Evolutionary conservation across 92 coral and sea anemone species (phyloP), one percentile per base, ranked within the genome.

Genomic region (Palythoa grandiflora): DNA sequence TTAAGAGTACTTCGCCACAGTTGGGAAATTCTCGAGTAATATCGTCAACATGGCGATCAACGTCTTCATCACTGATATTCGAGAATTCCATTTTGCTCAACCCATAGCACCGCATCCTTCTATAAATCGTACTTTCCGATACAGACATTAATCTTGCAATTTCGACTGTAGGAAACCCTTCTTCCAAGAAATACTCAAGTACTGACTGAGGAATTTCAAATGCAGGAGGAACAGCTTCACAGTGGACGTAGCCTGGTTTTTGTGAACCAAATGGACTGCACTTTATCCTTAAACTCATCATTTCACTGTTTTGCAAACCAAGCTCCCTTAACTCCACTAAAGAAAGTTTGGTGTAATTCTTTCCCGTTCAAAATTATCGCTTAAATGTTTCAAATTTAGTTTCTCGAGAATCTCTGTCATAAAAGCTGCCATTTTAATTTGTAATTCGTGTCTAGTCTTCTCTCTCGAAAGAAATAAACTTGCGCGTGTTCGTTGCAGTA

Each of bases 181-280:
- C 92, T 61, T 91, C 87, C 51, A 85, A 65, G 73, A 75, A 87
- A 92, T 61, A 44, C 83, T 85, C 90, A 35, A 91, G 84, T 28
- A 93, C 89, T 15, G 87, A 85, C 90, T 84, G 91, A 40, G 92
- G 95, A 70, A 93, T 87, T 47, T 72, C 75, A 88, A 90, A 93
- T 87, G 68, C 39, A 38, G 95, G 91, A 66, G 90, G 86, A 53
- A 91, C 90, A 84, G 74, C 74, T 70, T 70, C 74, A 70, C 74
- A 44, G 74, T 70, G 44, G 74, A 28, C 74, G 44, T 28, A 28
- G 74, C 14, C 39, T 68, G 75, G 85, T 81, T 81, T 21, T 81
- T 61, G 72, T 57, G 55, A 35, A 39, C 86, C 86, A 81, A 81
- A 81, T 50, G 86, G 52, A 54, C 52, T 60, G 72, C 86, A 81